These are phyloP conservation scores for Zele albiditarsus DNA, from an alignment of 2,888 invertebrate genomes.

Conservation along the genomic window DNA sequence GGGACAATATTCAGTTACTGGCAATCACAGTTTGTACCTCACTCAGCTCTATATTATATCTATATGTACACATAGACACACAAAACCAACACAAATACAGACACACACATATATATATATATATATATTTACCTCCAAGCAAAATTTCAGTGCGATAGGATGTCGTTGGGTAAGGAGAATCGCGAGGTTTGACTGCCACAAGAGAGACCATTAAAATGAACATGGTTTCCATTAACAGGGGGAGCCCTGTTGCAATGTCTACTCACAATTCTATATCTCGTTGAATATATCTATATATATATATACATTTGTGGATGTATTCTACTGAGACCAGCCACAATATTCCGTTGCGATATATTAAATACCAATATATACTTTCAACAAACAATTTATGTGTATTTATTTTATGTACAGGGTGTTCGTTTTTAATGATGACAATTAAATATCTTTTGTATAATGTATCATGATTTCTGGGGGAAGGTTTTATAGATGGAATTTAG, in stretches of 20 bases:
- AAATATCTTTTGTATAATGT: no score
- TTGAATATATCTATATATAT: background rate
- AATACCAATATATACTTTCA: background rate
- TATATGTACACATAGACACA: background rate
- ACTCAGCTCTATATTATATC: conserved; percentile 1
- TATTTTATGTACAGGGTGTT: no score
- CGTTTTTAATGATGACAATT: no score
- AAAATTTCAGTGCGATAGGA: conserved; percentile 13
- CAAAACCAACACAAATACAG: background rate
- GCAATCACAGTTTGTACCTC: conserved; percentile 32
- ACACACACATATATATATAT: background rate
- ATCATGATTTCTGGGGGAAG: no score
- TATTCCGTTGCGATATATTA: background rate
- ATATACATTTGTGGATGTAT: background rate
- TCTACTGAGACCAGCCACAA: conserved; percentile 18
- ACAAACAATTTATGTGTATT: no score
- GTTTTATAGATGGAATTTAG: no score
- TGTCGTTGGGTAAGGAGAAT: background rate
- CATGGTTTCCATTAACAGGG: conserved; percentile 27
- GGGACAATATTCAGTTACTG: conserved; percentile 39
- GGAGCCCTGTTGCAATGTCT: conserved; percentile 9
- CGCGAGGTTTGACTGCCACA: conserved; percentile 25
- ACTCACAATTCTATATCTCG: background rate
- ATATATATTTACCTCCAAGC: background rate
- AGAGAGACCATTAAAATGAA: conserved; percentile 31